Evolutionary conservation across 2,113 vertebrate species (phyloP).

Genomic region (Procavia capensis): DNA sequence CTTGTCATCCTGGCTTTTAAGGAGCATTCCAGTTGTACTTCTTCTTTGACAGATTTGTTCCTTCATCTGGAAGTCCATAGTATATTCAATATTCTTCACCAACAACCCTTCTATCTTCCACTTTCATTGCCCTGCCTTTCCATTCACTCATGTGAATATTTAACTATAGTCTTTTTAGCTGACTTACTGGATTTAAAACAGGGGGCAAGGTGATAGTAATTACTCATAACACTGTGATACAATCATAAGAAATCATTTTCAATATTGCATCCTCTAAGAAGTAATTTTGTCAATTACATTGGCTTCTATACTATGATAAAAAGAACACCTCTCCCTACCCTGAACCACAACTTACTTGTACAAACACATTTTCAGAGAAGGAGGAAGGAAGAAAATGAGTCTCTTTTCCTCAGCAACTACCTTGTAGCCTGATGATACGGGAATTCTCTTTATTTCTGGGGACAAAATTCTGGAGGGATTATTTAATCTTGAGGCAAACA

Average conservation of each 20-base stretch:
- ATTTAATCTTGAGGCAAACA: background rate
- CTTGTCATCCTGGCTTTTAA: background rate
- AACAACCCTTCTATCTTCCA: background rate
- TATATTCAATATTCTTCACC: background rate
- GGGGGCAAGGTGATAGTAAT: background rate
- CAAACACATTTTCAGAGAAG: background rate
- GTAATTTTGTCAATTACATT: background rate
- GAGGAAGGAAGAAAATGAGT: background rate
- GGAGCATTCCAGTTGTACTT: background rate
- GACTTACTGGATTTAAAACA: conserved; percentile 8
- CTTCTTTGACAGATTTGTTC: background rate
- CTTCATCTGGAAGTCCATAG: background rate
- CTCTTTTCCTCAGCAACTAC: background rate
- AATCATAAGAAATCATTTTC: background rate
- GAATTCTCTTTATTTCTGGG: background rate
- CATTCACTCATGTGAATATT: background rate
- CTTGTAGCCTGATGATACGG: background rate
- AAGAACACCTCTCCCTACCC: background rate
- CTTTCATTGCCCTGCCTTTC: background rate
- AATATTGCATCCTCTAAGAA: background rate
- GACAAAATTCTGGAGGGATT: background rate
- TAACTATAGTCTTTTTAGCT: background rate
- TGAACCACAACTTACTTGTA: background rate
- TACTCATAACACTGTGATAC: background rate
- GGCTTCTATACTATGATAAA: background rate